Base-by-base conservation (phyloP, 30 jellyfish, hydroid and myxozoan genomes). In the Euphysa ruthae region DNA sequence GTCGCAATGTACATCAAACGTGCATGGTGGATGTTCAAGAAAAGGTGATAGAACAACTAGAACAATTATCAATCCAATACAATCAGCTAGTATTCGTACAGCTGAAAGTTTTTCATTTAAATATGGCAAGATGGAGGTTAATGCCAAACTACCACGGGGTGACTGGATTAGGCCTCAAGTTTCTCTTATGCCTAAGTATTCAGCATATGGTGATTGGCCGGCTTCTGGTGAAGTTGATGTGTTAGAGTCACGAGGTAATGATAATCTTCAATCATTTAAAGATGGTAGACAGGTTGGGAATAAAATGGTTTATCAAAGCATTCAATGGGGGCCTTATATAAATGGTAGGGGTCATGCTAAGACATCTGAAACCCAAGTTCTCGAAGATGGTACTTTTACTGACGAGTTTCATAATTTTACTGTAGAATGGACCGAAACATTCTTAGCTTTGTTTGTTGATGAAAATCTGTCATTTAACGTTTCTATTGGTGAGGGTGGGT, bases 101-200 rank as follows among this genome's bases (percentile, higher is more conserved):
- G 50, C 30, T 33, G 60, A 74, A 35, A 74, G 83, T 32, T 82
- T 82, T 77, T 61, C 91, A 23, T 82, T 73, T 77, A 82, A 73
- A 33, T 82, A 82, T 44, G 94, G 94, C 3, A 73, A 78, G 26
- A 8, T 82, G 31, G 78, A 78, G 31, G 94, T 63, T 23, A 61
- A 81, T 44, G 94, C 77, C 7, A 82, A 82, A 71, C 52, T 70
- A 18, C 94, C 94, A 13, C 78, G 63, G 32, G 94, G 94, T 13
- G 94, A 82, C 33, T 82, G 94, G 94, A 52, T 82, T 46, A 72
- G 94, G 94, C 94, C 94, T 26, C 90, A 89, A 0, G 58, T 82
- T 30, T 82, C 90, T 89, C 58, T 82, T 18, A 63, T 73, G 91
- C 94, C 94, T 32, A 66, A 54, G 28, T 68, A 73, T 32, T 74